Conservation (phyloP, 2,888 invertebrate species). For the Melanotus villosus region DNA sequence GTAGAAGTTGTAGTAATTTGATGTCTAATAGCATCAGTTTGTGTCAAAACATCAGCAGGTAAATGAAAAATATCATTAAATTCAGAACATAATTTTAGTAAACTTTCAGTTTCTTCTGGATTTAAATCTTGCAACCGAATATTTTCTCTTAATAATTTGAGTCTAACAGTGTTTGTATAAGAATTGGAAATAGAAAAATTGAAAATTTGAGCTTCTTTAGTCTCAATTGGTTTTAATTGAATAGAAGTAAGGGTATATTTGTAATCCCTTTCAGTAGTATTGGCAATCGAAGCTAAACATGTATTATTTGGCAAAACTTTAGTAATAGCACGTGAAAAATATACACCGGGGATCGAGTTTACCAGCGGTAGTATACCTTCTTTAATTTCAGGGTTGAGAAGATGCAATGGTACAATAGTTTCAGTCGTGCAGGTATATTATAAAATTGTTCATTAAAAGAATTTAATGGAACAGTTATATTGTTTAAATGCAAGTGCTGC, state of each 20-base stretch:
- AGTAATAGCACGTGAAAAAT: neutral
- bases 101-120: conserved; percentile 47
- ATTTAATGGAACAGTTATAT: neutral
- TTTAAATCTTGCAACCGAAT: conserved; percentile 44
- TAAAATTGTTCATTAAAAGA: neutral
- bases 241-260: neutral
- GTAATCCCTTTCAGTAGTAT: neutral
- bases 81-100: conserved; percentile 47
- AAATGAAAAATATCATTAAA: conserved; percentile 54
- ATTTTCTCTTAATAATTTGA: neutral
- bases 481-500: neutral
- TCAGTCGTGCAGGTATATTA: neutral
- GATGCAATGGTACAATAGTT: neutral
- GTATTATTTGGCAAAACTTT: neutral
- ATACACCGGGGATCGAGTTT: neutral
- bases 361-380: neutral
- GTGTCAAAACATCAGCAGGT: conserved; percentile 49
- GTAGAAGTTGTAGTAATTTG: conserved; percentile 57
- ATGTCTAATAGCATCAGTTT: conserved; percentile 56
- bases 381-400: conserved; percentile 4
- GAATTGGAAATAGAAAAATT: neutral
- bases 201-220: neutral
- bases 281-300: neutral
- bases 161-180: neutral
- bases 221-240: neutral